Evolutionary conservation across 37 sponge, comb jelly and placozoan species (phyloP), one percentile per base, ranked within the genome.

Genomic region (Chondrilla cf. caribensis): DNA sequence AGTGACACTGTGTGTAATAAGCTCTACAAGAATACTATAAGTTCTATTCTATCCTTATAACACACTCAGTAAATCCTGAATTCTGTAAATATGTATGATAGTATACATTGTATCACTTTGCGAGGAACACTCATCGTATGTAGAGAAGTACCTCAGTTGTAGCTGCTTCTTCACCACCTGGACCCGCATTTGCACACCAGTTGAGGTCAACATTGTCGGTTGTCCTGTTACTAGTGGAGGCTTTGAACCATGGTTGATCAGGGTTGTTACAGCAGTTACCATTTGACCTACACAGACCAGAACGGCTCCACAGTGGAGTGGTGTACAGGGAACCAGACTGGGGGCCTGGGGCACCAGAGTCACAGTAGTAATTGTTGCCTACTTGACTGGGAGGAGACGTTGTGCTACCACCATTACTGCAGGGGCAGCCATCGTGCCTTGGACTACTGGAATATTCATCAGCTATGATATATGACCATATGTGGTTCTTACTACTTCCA

Each of bases 221-320:
- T 32, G 41, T 37, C 24, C 24, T 22, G 11, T 36, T 22, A 8
- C 38, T 42, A 31, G 36, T n/a, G 38, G 31, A 19, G 22, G 24
- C 41, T 37, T 73, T 73, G 44, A 73, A 73, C 76, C 76, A 73
- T 21, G 76, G 76, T 9, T 73, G 76, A 37, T 73, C 76, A 43
- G 76, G 76, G 40, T 73, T 73, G 42, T 18, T 24, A 42, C 76
- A 73, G 6, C 76, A 73, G 41, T 32, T 73, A 15, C 38, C 29
- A n/a, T 37, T 37, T 36, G 76, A 73, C 41, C 29, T 24, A 42
- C 76, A 73, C 24, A 37, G 76, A 73, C 76, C 43, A 73, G 25
- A 73, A 25, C 22, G n/a, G 40, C 44, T 35, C 76, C 76, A 73
- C n/a, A 73, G 41, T 11, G 41, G 76, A 39, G 24, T 73, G 21